Conservation (phyloP, 2,888 invertebrate species). For the Dryobota labecula region DNA sequence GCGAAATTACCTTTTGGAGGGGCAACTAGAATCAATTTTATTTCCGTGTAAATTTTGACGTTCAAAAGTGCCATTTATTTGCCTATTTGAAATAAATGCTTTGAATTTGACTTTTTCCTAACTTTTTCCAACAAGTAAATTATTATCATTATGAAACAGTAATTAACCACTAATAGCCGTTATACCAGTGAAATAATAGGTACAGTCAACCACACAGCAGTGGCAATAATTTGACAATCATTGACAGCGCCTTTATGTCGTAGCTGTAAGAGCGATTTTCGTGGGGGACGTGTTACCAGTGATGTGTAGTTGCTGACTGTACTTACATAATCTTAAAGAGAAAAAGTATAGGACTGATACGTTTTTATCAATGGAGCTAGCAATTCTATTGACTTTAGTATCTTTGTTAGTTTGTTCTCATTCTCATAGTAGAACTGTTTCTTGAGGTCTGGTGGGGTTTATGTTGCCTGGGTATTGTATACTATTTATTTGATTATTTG, state of each 20-base stretch:
- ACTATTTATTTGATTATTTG: background rate
- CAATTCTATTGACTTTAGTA: slow-evolving; percentile 42
- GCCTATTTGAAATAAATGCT: no score
- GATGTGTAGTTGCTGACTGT: background rate
- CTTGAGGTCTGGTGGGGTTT: background rate
- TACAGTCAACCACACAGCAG: background rate
- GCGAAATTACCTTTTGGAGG: no score
- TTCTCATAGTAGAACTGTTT: slow-evolving; percentile 56
- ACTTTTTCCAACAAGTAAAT: background rate
- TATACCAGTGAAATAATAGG: background rate
- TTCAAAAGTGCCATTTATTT: no score
- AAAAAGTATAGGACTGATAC: slow-evolving; percentile 29
- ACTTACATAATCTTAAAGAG: background rate
- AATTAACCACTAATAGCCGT: no score
- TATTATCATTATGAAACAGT: background rate
- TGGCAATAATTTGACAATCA: background rate
- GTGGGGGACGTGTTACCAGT: background rate
- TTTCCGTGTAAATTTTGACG: no score
- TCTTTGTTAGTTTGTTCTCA: slow-evolving; percentile 50
- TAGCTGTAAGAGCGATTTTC: background rate
- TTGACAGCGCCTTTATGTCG: background rate
- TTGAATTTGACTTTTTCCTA: no score
- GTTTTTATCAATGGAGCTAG: slow-evolving; percentile 38
- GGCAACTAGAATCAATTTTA: no score
- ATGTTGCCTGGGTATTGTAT: background rate